Evolutionary conservation across 2,797 vertebrate species (phyloP).

Genomic region (Sebastes trivittatus): DNA sequence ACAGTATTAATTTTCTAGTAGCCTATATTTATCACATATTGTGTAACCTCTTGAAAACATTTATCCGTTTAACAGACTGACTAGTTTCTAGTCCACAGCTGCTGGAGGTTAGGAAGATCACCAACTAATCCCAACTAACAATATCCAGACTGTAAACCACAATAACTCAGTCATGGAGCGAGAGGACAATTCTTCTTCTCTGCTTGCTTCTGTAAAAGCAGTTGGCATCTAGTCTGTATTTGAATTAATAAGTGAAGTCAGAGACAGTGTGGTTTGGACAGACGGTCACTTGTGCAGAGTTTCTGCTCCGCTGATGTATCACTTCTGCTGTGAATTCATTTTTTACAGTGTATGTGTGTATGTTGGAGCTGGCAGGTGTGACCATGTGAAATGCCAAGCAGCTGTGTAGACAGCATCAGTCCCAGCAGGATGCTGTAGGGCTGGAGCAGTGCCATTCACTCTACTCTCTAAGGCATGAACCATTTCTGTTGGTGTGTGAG

Average conservation of each 20-base stretch:
- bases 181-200: neutral
- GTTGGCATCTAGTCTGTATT: neutral
- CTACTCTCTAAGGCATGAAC: no score
- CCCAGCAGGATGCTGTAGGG: neutral
- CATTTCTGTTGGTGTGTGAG: neutral
- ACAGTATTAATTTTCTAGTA: neutral
- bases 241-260: neutral
- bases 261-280: neutral
- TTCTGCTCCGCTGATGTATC: neutral
- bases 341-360: neutral
- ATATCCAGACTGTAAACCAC: neutral
- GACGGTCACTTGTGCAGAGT: neutral
- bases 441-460: neutral
- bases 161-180: neutral
- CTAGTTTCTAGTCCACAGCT: neutral
- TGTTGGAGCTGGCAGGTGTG: neutral
- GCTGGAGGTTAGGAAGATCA: neutral
- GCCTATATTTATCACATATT: neutral
- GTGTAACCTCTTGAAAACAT: neutral
- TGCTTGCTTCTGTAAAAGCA: neutral
- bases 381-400: conserved; percentile 12
- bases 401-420: neutral
- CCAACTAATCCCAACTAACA: neutral
- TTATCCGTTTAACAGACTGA: neutral
- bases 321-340: neutral